Conservation (phyloP, 1,140 invertebrate species). For the Ditylenchus dipsaci region DNA sequence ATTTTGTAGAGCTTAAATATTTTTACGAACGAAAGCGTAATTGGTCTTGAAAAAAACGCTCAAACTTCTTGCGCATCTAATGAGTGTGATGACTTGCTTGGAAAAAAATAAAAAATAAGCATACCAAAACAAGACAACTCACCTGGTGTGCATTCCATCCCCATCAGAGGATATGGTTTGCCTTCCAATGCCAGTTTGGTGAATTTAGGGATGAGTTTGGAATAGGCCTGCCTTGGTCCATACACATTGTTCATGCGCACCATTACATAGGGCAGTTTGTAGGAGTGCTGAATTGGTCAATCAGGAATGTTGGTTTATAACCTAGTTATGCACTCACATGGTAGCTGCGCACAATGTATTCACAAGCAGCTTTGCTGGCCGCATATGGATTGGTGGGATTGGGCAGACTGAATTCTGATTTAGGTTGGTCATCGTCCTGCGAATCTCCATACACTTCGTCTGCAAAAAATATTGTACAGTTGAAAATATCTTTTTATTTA, state of each 20-base stretch:
- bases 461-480: conserved; percentile 23
- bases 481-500: conserved; percentile 5
- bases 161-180: conserved; percentile 58
- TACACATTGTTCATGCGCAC: conserved; percentile 59
- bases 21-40: no score
- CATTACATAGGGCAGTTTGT: conserved; percentile 59
- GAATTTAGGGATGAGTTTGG: conserved; percentile 59
- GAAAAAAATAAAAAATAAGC: background rate
- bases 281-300: conserved; percentile 59
- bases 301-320: no score
- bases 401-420: conserved; percentile 44
- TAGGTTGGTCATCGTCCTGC: conserved; percentile 43
- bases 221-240: conserved; percentile 55
- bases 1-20: no score
- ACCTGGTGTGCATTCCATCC: conserved; percentile 54
- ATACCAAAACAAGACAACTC: no score
- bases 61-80: no score
- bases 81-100: no score
- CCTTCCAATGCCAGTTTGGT: conserved; percentile 54
- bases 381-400: conserved; percentile 59
- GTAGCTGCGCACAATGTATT: conserved; percentile 51
- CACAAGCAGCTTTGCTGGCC: conserved; percentile 56
- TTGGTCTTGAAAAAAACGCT: no score
- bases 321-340: conserved; percentile 45
- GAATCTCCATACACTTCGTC: conserved; percentile 58